These are phyloP conservation scores for Watsonalla binaria DNA, from an alignment of 2,888 invertebrate species.

Conservation along the genomic window DNA sequence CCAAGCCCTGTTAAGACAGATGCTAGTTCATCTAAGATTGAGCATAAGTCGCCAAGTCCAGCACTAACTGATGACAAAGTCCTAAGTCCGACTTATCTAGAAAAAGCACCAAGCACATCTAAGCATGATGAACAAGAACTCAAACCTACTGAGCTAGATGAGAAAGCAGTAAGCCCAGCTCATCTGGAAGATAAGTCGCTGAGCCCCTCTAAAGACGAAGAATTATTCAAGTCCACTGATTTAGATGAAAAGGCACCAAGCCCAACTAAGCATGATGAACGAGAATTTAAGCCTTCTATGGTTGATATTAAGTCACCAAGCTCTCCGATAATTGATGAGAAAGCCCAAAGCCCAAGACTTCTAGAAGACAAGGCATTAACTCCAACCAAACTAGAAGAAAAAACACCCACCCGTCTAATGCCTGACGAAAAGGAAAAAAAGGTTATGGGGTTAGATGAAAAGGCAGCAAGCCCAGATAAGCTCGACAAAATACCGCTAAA, in stretches of 20 bases:
- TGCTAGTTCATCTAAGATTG: neutral
- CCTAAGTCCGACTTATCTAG: slow-evolving; percentile 6
- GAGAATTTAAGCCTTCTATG: neutral
- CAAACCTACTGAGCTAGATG: neutral
- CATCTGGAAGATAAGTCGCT: slow-evolving; percentile 4
- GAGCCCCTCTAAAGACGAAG: slow-evolving; percentile 4
- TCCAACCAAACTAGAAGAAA: neutral
- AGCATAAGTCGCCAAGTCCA: slow-evolving; percentile 13
- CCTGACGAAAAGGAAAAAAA: slow-evolving; percentile 1
- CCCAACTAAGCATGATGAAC: too few relatives aligned
- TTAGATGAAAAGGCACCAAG: slow-evolving; percentile 1
- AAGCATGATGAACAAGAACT: slow-evolving; percentile 1
- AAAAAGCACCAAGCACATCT: slow-evolving; percentile 4
- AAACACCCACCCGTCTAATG: neutral
- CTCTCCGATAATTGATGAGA: neutral
- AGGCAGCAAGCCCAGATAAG: neutral
- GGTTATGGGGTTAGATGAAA: neutral
- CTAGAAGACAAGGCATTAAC: slow-evolving; percentile 1
- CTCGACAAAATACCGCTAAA: neutral
- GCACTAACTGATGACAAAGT: slow-evolving; percentile 13
- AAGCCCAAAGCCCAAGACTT: slow-evolving; percentile 1
- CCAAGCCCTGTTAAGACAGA: slow-evolving; percentile 1
- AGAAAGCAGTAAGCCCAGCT: slow-evolving; percentile 7
- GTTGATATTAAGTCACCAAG: slow-evolving; percentile 2
- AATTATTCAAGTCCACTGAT: neutral